Base-by-base conservation (phyloP, 2,888 invertebrate genomes). In the Zygothrica quintamaculata region DNA sequence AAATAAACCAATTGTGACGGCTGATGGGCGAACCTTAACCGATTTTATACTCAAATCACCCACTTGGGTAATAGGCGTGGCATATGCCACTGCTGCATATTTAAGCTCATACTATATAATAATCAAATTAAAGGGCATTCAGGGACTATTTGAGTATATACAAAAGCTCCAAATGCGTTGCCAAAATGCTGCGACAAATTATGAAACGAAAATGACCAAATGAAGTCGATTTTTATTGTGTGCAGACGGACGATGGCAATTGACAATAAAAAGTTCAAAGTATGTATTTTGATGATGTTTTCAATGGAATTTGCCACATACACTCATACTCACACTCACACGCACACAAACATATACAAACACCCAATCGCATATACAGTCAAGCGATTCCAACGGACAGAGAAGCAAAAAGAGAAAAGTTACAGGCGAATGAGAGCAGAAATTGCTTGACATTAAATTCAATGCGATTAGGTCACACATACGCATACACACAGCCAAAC, bases 251-350 rank as follows among this genome's bases (percentile, higher is more conserved):
- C 9, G 29, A 73, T 47, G 65, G 47, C 65, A 85, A 78, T 72
- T 80, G 81, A 86, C 68, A 80, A 84, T 77, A 77, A 84, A 86
- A 81, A 77, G 81, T 86, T 84, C 77, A 77, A 84, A 79, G 79
- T 85, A 72, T 59, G 73, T 72, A 77, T 72, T 82, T 77, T 74
- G 65, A 77, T 86, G 80, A 82, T 67, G 73, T 73, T 59, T 62
- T 70, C 64, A 65, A 68, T 42, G 74, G 66, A 84, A 86, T 77
- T 69, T 70, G 33, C 50, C 52, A 77, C 53, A 74, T 55, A 64
- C 50, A 58, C 44, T 59, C 52, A 31, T 13, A 13, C 33, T 48
- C 29, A 43, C 56, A 77, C 39, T 9, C 39, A 16, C 13, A 39
- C 13, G 9, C 52, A 25, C 18, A 13, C 33, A 52, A 25, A 43